Evolutionary conservation across 2,797 vertebrate genomes (phyloP).

Genomic region (Gymnothorax javanicus): DNA sequence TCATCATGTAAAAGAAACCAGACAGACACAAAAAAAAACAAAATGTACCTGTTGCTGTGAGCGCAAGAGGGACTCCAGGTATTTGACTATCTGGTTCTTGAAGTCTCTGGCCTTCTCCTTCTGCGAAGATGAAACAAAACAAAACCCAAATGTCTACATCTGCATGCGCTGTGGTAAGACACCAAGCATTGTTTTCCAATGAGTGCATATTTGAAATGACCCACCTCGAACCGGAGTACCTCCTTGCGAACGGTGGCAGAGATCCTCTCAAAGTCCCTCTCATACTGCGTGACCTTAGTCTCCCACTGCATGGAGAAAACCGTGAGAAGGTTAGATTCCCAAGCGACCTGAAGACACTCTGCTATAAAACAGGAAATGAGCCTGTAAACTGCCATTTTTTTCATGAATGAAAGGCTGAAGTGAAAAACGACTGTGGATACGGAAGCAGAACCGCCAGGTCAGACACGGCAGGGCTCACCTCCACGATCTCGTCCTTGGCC

Average conservation of each 20-base stretch:
- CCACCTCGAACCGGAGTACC: conserved; percentile 91
- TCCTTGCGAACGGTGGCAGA: conserved; percentile 88
- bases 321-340: conserved; percentile 29
- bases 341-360: neutral
- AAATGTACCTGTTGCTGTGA: conserved; percentile 89
- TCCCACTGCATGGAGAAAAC: conserved; percentile 81
- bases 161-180: neutral
- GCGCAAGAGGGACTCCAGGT: conserved; percentile 86
- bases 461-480: conserved; percentile 70
- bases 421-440: neutral
- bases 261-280: conserved; percentile 91
- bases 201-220: neutral
- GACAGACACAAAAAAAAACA: neutral
- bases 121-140: conserved; percentile 66
- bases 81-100: conserved; percentile 87
- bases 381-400: neutral
- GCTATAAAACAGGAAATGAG: neutral
- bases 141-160: neutral
- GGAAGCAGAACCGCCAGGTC: neutral
- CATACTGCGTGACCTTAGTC: conserved; percentile 86
- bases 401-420: neutral
- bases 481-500: conserved; percentile 91
- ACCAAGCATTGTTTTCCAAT: neutral
- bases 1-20: neutral
- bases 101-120: conserved; percentile 96